Evolutionary conservation across 2,797 vertebrate species (phyloP), one percentile per base, ranked within the genome.

Genomic region (Naso thynnoides): DNA sequence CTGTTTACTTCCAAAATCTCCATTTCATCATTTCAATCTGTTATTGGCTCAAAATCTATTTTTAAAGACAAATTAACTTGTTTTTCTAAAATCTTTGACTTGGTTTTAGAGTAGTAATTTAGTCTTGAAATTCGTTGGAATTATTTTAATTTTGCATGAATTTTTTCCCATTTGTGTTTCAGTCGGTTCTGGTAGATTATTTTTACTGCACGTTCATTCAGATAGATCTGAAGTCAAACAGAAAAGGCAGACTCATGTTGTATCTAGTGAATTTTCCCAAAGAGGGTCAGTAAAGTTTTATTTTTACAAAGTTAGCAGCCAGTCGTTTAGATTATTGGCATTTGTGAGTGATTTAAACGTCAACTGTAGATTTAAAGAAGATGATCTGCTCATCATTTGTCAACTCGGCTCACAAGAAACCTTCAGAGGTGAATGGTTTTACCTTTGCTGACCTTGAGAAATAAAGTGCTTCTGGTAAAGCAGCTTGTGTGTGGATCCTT

Each of bases 381-480:
- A 54, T 8, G 15, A 45, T 5, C 33, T 42, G 9, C 16, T 29
- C 14, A 42, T 47, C 2, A 16, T 38, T 70, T 41, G n/a, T 57
- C 36, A 39, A 48, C 29, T 56, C 15, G 21, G 19, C 8, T 2
- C 3, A n/a, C 6, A 15, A 9, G 11, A 57, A 16, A 31, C 21
- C 23, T 42, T 50, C 3, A 50, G 11, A 39, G 33, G n/a, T 19
- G 56, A 42, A 5, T 15, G 3, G 11, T 36, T 59, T 48, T 1
- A 26, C 39, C 38, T 53, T 19, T n/a, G 0, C 41, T 48, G 57
- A 64, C 74, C 62, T 50, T 68, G 57, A 66, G 19, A 39, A 7
- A 4, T 13, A 2, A 23, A 52, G 52, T 7, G 52, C 33, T 9
- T 15, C 6, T 50, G 53, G 49, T 27, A 4, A 47, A 59, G 31